Evolutionary conservation across 2,888 invertebrate genomes (phyloP), one percentile per base, ranked within the genome.

Genomic region (Phaedon cochleariae): DNA sequence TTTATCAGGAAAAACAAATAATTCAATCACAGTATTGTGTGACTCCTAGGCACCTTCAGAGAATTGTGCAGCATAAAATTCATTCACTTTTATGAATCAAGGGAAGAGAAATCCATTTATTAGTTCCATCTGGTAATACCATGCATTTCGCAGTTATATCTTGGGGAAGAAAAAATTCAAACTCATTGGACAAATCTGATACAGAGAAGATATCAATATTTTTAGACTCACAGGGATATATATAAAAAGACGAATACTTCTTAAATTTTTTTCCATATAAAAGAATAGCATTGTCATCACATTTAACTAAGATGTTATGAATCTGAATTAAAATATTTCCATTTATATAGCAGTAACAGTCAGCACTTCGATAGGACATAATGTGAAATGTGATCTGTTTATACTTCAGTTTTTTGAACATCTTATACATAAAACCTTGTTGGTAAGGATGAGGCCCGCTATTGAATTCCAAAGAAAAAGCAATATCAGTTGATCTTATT

Each of bases 201-300:
- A 59, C 41, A 57, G n/a, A 20, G 37, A 37, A 61, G 59, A 61
- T 61, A 59, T 59, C n/a, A 29, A 31, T 22, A 10, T 60, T 5
- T 52, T 17, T n/a, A 48, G 61, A 61, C 18, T 61, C 54, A 29
- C 21, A 41, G 21, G 54, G 61, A 34, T 61, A 61, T 20, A 29
- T 20, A 21, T 55, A 61, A 18, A 59, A 55, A 9, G 61, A 55
- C 4, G 12, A 17, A 34, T 57, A 45, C 7, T 9, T 21, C 20
- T 12, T 12, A 37, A 61, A 61, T 21, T 15, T 3, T 52, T 51
- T 59, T 31, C 51, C 59, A 26, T 26, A 18, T 22, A 59, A 5
- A 15, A 59, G 31, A 29, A 18, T 21, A 31, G 37, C n/a, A 18
- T 51, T 12, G 18, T 48, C 48, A 18, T 15, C 17, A 22, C 18